Percentiles rank a stretch among this genome's conserved stretches.
phyloP scores from a whole-genome alignment of 2,888 invertebrate species.

The Tethea ocularis region DNA sequence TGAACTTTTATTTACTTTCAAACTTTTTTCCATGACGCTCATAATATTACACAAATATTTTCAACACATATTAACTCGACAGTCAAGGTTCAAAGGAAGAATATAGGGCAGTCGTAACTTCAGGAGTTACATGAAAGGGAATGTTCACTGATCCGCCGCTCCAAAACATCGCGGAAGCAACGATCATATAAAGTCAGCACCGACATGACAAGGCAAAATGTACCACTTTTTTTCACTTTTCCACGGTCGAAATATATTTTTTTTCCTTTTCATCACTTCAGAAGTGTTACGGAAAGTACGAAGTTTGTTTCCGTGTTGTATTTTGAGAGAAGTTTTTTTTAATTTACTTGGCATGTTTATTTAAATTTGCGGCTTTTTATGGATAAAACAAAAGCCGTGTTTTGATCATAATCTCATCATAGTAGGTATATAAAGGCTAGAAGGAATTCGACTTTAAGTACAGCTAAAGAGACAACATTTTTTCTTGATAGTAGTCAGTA shows the following conservation, averaged over 20 bases:
- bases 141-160: not conserved
- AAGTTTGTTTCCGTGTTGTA: not conserved
- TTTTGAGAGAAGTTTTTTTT: not conserved
- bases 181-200: not conserved
- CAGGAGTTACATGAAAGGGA: not conserved
- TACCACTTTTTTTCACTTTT: not conserved
- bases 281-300: not conserved
- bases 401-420: too few species aligned
- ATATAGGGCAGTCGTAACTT: slow-evolving; percentile 3
- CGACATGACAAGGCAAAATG: not conserved
- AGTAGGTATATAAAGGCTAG: too few species aligned
- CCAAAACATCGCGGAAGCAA: not conserved
- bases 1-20: too few species aligned
- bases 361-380: too few species aligned
- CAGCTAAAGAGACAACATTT: too few species aligned
- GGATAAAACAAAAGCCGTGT: too few species aligned
- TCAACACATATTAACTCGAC: not conserved
- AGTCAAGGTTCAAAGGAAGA: not conserved
- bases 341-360: not conserved
- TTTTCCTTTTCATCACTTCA: not conserved
- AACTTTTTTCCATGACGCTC: too few species aligned
- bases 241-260: not conserved
- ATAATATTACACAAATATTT: too few species aligned
- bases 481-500: too few species aligned
- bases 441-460: too few species aligned